Evolutionary conservation across 2,113 vertebrate species (phyloP).

Genomic region (Perccottus glenii): DNA sequence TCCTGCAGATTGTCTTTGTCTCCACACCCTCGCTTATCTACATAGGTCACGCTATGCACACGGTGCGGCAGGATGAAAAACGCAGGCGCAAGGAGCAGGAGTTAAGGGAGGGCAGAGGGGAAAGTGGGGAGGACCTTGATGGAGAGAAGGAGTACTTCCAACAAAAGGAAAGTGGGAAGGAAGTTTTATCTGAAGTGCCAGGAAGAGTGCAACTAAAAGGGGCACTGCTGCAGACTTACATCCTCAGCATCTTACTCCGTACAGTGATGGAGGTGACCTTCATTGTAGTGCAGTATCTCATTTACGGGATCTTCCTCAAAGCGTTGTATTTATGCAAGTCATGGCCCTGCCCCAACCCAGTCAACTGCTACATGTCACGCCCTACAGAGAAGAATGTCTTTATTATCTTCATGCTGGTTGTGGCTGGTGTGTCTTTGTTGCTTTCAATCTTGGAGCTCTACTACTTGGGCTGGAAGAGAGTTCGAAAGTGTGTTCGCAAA

Average conservation of each 20-base stretch:
- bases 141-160: constrained; percentile 75
- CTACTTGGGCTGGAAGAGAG: constrained; percentile 90
- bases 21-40: constrained; percentile 95
- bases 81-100: constrained; percentile 77
- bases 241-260: constrained; percentile 93
- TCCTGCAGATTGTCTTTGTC: constrained; percentile 96
- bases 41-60: constrained; percentile 95
- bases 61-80: constrained; percentile 89
- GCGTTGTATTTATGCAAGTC: constrained; percentile 87
- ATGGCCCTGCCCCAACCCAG: constrained; percentile 89
- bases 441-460: constrained; percentile 92
- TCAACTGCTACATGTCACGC: constrained; percentile 96
- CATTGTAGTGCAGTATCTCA: constrained; percentile 89
- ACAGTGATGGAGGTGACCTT: constrained; percentile 93
- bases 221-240: constrained; percentile 88
- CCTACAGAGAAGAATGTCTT: constrained; percentile 98
- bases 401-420: constrained; percentile 95
- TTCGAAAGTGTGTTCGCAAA: constrained; percentile 59
- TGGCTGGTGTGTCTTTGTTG: constrained; percentile 88
- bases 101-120: constrained; percentile 35
- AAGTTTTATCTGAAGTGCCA: constrained; percentile 69
- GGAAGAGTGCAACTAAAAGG: constrained; percentile 84
- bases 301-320: constrained; percentile 92
- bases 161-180: constrained; percentile 77
- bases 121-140: constrained; percentile 37